Base-by-base conservation (phyloP, 2,888 invertebrate genomes). In the Lacanobia oleracea region DNA sequence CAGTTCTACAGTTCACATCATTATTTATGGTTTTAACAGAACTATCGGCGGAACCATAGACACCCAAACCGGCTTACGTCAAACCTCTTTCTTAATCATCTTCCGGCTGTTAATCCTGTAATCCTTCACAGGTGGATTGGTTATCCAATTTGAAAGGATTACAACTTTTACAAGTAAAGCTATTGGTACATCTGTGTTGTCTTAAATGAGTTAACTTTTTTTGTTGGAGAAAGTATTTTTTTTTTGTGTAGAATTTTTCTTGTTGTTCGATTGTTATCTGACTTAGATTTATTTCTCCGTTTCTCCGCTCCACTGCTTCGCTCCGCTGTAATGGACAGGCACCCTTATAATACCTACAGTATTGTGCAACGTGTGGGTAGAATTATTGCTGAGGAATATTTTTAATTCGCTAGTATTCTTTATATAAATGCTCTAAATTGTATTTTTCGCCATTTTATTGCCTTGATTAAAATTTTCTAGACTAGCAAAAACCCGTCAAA, bases 131-230 rank as follows among this genome's bases (percentile, higher is more conserved):
- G 91, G 81, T 88, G 87, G 79, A 61, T 83, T 82, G 62, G 83
- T 90, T 87, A 88, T 88, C 87, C 87, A 87, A 90, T 88, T 87
- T 84, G 51, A 72, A 33, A 63, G 76, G 84, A 83, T 87, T 86
- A 82, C 21, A 21, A 50, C 4, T 3, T 33, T 56, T 23, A 3
- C 7, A 1, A 54, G 16, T 21, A 69, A 59, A 80, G 68, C 53
- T 75, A 75, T 74, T 76, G 64, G 48, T 70, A 81, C 82, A 85
- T 83, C 80, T 86, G 79, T 73, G 54, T 40, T 50, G 63, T 57
- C 59, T 74, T 77, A 59, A 21, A 50, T 10, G 63, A 61, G 33
- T 54, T 56, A 59, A 51, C 1, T 23, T 43, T 27, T 54, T 68
- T 53, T 62, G 12, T 16, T 6, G 10, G 14, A 56, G 43, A 48